Evolutionary conservation across 1,140 invertebrate genomes (phyloP), one percentile per base, ranked within the genome.

Genomic region (Battus philenor): DNA sequence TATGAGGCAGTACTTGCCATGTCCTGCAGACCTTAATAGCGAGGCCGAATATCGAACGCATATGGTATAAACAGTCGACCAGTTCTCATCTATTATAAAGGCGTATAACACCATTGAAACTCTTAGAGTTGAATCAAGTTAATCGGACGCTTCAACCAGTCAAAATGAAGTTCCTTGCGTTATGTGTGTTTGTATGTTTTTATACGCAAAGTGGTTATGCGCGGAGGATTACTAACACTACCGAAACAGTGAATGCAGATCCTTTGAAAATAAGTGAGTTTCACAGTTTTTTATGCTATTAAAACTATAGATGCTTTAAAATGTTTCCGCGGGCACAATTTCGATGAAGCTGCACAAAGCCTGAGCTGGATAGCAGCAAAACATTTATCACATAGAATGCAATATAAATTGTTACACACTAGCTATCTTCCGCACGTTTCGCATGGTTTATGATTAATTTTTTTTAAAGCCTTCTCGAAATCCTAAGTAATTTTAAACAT

Each of bases 11-110:
- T 29, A 17, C 9, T 4, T 41, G 29, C 44, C 24, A 62, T 44
- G 54, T 59, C 57, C 61, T 65, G 60, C 36, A 68, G 72, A 59
- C 64, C 67, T 76, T 55, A 61, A 12, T 13, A 4, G 1, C 73
- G 60, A 76, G 73, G 68, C 47, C 62, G 54, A 49, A 62, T 67
- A 50, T 56, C 45, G 50, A 49, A 68, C 68, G 62, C 73, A 70
- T 79, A 77, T 59, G 75, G 71, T 33, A 41, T 47, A 46, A 47
- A 57, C 22, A 34, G 44, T 15, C 36, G 44, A 70, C 64, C 47
- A 60, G 59, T 65, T 54, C 44, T 54, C 48, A 47, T 50, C 47
- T 67, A 73, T 73, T 81, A 81, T 77, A 75, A 79, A 77, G 61
- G 66, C 62, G 59, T 47, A 59, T 47, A 58, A 49, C 36, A 39